Base-by-base conservation (phyloP, 2,113 vertebrate genomes). In the Ciconia boyciana region DNA sequence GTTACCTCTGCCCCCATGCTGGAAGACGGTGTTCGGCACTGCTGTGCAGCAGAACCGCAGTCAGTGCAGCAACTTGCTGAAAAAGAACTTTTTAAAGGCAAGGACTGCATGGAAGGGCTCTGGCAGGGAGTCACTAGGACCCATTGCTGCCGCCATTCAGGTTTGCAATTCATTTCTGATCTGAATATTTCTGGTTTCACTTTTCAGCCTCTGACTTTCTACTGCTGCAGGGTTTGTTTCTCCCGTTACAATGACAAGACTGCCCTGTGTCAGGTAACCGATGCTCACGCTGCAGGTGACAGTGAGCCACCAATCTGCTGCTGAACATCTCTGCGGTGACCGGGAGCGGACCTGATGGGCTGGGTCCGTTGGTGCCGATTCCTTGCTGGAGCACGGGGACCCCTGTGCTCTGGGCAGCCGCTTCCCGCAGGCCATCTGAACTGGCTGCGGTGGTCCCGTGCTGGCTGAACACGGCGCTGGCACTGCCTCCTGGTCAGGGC, bases 1-100 rank as follows among this genome's bases (percentile, higher is more conserved):
- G 7, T 12, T 28, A 5, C 25, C 25, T 16, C 32, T 36, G 25
- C 25, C 14, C 22, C 20, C 3, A 4, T 3, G 17, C 10, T 31
- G n/a, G 24, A 5, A 36, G 34, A 4, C 3, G 2, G 11, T 2
- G 66, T 34, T 69, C 12, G 24, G 25, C 68, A 7, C 43, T 7
- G 34, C 16, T 16, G 7, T 2, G 10, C 1, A 16, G 7, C 48
- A 21, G 32, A 31, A 8, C 61, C 6, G 3, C 1, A 1, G 6
- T 2, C 61, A 43, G 24, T 2, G 31, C 62, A 77, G 54, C 20
- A 32, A 14, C 14, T 7, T n/a, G 9, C 24, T 2, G 44, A 26
- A 16, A n/a, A 77, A n/a, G 29, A n/a, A 10, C 43, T 18, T 68
- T 19, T 19, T 22, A 18, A 52, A 43, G 44, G 17, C n/a, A 34